Evolutionary conservation across 2,797 vertebrate genomes (phyloP), one percentile per base, ranked within the genome.

Genomic region (Potorous gilbertii): DNA sequence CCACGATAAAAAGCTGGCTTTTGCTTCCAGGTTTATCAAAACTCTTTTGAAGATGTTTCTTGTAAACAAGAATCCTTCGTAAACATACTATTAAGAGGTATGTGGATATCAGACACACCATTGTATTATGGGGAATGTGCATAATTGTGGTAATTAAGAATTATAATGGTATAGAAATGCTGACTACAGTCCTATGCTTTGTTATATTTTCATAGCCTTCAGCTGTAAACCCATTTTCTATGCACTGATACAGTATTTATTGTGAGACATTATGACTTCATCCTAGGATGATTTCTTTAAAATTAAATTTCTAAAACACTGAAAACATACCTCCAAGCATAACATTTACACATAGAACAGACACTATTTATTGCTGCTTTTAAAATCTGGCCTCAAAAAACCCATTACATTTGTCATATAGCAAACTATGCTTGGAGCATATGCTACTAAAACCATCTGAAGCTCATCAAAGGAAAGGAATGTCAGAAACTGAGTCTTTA

Each of bases 131-230:
- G 13, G 74, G 91, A 97, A 50, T 95, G 6, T 54, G 92, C 90
- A 46, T 92, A 98, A 97, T 95, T 97, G 94, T 90, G 94, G 56
- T 96, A 94, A 97, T 96, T 96, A 90, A 90, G 97, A 55, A 94
- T 95, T 66, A 89, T 81, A 96, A 90, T 95, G 94, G 52, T 94
- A 94, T 1, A n/a, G 28, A 96, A 97, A 95, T 1, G 94, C 90
- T 96, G 92, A 95, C 90, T 50, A 1, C 5, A 24, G 24, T 29
- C 1, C 1, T 8, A 56, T 24, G 0, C 12, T 96, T 96, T 94
- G 95, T 95, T 46, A 55, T 59, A 4, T 94, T 97, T 28, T 56
- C 94, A 94, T 96, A 94, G 29, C 50, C 8, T 94, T 91, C 92
- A 96, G 92, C 54, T 96, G 90, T 91, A 93, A 57, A 62, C 50